Evolutionary conservation across 2,888 invertebrate genomes (phyloP), one percentile per base, ranked within the genome.

Genomic region (Stramonita haemastoma): DNA sequence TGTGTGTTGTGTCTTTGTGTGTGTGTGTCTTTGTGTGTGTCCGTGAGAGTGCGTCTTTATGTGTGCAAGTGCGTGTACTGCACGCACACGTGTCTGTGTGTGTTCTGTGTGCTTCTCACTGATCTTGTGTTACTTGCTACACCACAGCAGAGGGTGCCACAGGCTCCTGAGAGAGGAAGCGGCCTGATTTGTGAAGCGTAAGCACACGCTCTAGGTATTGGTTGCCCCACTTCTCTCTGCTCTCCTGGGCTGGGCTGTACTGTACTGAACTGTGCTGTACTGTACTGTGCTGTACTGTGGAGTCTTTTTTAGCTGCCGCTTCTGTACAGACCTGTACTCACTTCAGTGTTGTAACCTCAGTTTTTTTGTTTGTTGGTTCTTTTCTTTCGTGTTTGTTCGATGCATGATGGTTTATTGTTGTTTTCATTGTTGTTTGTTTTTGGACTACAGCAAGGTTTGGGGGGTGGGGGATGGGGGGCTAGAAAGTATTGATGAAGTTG

Each of bases 111-210:
- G 87, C 17, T 4, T 57, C 5, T 87, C 32, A 77, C 87, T n/a
- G 87, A 86, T 15, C 15, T 32, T 86, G 34, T 86, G 60, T 5
- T 83, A 34, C 32, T 22, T 86, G 60, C 11, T 83, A 34, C 32
- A n/a, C 60, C 66, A n/a, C 86, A 29, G 29, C 86, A 86, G 86
- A 86, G 86, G 86, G 86, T n/a, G 66, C 66, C 86, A 86, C 60
- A 32, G 66, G 86, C 56, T 57, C 66, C 1, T 86, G 86, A 86
- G 86, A 66, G 34, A 29, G 86, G 57, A 85, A 19, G 11, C n/a
- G n/a, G 57, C 85, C 57, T 57, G 57, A n/a, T 29, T 46, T 46
- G 85, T 85, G 66, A 60, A 13, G 66, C 60, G 66, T 86, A 86
- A 85, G 79, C 85, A 57, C 57, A 29, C 17, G n/a, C 81, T 32